Evolutionary conservation across 2,797 vertebrate genomes (phyloP).

Genomic region (Sebastes steindachneri): DNA sequence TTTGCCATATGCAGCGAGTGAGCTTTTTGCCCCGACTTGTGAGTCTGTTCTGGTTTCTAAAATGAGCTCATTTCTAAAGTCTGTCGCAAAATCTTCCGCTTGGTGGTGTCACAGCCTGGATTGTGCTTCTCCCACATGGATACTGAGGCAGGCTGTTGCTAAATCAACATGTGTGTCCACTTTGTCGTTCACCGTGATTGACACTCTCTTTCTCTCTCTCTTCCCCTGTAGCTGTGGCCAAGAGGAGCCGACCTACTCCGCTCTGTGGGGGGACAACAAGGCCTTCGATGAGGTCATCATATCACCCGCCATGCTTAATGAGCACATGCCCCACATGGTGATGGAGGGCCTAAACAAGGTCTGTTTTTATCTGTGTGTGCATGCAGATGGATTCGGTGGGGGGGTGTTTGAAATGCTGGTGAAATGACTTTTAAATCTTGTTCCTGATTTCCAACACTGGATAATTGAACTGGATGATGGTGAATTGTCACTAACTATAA

Average conservation of each 20-base stretch:
- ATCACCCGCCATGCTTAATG: constrained; percentile 97
- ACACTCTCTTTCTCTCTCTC: neutral
- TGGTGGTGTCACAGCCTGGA: neutral
- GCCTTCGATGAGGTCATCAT: constrained; percentile 99
- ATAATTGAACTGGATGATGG: constrained; percentile 3
- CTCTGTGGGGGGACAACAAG: constrained; percentile 99
- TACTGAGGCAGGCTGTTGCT: neutral
- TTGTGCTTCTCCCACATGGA: neutral
- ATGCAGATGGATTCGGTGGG: constrained; percentile 1
- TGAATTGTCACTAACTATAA: neutral
- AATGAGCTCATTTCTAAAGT: neutral
- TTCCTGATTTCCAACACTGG: constrained; percentile 19
- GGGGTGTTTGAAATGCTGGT: neutral
- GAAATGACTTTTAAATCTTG: constrained; percentile 10
- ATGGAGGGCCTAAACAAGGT: constrained; percentile 99
- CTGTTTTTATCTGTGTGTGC: constrained; percentile 41
- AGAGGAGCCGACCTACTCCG: constrained; percentile 98
- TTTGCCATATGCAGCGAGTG: neutral
- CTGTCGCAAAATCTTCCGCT: neutral
- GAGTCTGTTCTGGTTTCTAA: neutral
- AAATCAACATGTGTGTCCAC: constrained; percentile 3
- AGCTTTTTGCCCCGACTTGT: neutral
- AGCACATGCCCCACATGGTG: constrained; percentile 97
- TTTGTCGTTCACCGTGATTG: neutral
- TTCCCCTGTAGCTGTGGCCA: constrained; percentile 89